phyloP scores from a whole-genome alignment of 1,140 invertebrate species.

The Drosophila yakuba region DNA sequence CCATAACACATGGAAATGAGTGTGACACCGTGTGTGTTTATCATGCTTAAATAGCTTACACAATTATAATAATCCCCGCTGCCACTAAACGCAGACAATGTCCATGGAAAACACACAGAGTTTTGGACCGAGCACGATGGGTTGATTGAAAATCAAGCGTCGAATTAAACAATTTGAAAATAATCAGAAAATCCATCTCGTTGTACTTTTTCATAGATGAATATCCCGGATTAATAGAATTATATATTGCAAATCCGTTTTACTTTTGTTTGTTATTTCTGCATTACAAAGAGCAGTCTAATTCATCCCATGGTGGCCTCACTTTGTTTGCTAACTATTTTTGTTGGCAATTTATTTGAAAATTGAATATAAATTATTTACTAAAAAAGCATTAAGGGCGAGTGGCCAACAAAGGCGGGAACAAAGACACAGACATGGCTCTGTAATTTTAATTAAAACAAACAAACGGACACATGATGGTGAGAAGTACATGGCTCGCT shows the following conservation, averaged over 20 bases:
- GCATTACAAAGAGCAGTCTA: not conserved
- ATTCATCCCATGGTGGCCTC: conserved; percentile 17
- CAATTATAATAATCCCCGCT: conserved; percentile 64
- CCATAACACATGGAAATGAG: conserved; percentile 2
- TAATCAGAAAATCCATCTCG: not conserved
- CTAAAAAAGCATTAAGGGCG: conserved; percentile 50
- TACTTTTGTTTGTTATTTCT: conserved; percentile 16
- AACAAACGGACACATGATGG: conserved; percentile 51
- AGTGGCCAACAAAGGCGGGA: conserved; percentile 2
- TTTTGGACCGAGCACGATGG: conserved; percentile 17
- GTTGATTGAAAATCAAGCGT: conserved; percentile 33
- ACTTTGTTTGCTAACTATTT: conserved; percentile 57
- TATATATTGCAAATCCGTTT: conserved; percentile 14
- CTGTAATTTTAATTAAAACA: conserved; percentile 77
- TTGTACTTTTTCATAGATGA: conserved; percentile 7
- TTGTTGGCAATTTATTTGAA: conserved; percentile 75
- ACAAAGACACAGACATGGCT: conserved; percentile 33
- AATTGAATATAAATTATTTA: conserved; percentile 80
- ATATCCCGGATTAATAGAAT: conserved; percentile 26
- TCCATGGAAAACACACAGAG: conserved; percentile 6
- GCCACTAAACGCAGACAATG: conserved; percentile 31
- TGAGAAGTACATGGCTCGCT: conserved; percentile 31
- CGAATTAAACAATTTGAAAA: conserved; percentile 14
- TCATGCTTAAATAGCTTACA: conserved; percentile 65
- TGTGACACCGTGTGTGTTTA: conserved; percentile 45